Evolutionary conservation across 2,797 vertebrate species (phyloP), one percentile per base, ranked within the genome.

Genomic region (Pangasius sanitwongsei): DNA sequence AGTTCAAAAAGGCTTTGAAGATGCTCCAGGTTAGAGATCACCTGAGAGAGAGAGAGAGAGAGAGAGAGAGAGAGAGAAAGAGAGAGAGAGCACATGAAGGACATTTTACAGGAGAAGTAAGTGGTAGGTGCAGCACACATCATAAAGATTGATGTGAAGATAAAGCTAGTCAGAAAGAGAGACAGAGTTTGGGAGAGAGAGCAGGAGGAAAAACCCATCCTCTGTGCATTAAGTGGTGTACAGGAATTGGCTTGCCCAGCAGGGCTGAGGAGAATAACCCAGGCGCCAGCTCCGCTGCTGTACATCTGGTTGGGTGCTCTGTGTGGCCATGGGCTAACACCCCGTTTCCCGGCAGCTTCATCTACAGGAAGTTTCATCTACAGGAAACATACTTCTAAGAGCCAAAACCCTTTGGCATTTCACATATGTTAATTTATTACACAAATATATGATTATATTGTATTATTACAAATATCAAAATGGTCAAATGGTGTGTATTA

Each of bases 131-230:
- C 95, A 96, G 95, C 92, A 93, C 86, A 86, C 92, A 89, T 95
- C 94, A 95, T 96, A 96, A 97, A 97, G 95, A 96, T 96, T 93
- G 91, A 90, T 94, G 94, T 94, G 94, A 95, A 95, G 91, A 92
- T 92, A 91, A 91, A 91, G 87, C 85, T 78, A 87, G 80, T 81
- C 84, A 85, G 50, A 85, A 72, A 74, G 84, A 84, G 83, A 85
- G 63, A 70, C 48, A 85, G 63, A 67, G 65, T 85, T 85, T 53
- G 61, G 31, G 88, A 88, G 83, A 88, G 34, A 75, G 77, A 74
- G 48, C 18, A 44, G 44, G 70, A 91, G 89, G 87, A 86, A 87
- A 90, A 91, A 89, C 89, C 89, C 90, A 86, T 86, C 88, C 84
- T 86, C 86, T 89, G 61, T 86, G 74, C 74, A 90, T 88, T 91